phyloP scores from a whole-genome alignment of 2,888 invertebrate genomes.

The Andrena dorsata region DNA sequence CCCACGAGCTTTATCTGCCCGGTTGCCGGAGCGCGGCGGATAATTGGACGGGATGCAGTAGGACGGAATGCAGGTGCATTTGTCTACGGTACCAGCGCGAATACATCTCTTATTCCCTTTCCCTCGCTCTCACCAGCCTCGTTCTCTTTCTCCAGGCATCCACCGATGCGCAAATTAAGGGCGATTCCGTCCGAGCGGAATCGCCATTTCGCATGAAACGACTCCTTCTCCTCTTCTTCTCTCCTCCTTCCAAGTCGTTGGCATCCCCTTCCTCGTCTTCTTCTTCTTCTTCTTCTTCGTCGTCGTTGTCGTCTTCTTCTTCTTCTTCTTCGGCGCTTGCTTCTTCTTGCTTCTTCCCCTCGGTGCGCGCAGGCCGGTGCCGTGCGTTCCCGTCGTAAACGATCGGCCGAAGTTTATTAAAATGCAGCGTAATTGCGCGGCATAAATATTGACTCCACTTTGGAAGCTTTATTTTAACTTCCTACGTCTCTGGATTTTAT shows the following conservation, averaged over 20 bases:
- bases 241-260: constrained; percentile 1
- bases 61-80: constrained; percentile 74
- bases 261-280: constrained; percentile 5
- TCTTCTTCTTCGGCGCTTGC: background rate
- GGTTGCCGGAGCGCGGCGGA: constrained; percentile 55
- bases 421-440: constrained; percentile 66
- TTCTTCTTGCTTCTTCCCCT: too few species aligned
- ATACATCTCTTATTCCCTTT: constrained; percentile 42
- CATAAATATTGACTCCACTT: constrained; percentile 65
- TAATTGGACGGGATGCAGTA: constrained; percentile 72
- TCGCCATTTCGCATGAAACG: constrained; percentile 71
- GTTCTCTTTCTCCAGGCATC: constrained; percentile 26
- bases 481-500: constrained; percentile 31
- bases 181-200: constrained; percentile 67
- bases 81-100: constrained; percentile 69
- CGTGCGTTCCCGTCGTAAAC: constrained; percentile 53
- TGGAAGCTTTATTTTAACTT: constrained; percentile 44
- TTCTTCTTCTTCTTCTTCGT: constrained; percentile 1
- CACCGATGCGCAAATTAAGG: constrained; percentile 72
- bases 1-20: constrained; percentile 50
- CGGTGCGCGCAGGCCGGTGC: constrained; percentile 6
- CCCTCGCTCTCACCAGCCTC: constrained; percentile 1
- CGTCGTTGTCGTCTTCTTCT: constrained; percentile 1
- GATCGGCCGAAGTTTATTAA: constrained; percentile 68
- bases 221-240: constrained; percentile 39